Conservation (phyloP, 2,797 vertebrate genomes). For the Falco naumanni region DNA sequence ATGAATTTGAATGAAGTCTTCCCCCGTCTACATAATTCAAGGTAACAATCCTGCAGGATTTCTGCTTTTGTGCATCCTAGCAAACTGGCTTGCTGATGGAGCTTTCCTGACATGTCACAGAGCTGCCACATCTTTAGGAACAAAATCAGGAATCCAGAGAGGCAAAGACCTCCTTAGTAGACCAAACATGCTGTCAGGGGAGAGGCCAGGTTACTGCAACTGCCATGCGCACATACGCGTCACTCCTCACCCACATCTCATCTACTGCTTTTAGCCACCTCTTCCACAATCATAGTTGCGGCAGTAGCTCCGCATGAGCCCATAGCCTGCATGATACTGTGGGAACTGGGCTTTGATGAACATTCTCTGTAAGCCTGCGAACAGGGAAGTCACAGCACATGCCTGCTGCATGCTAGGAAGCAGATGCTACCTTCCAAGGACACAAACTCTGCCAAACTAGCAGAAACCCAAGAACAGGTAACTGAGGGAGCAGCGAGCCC, state of each 20-base stretch:
- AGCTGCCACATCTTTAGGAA: neutral
- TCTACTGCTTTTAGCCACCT: neutral
- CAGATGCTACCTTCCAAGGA: neutral
- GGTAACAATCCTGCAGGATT: neutral
- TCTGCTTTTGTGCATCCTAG: neutral
- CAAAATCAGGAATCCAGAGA: neutral
- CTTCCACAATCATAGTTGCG: fast-evolving
- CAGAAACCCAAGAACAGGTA: neutral
- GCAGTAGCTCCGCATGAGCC: neutral
- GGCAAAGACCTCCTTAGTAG: neutral
- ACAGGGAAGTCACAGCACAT: fast-evolving
- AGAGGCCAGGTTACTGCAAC: neutral
- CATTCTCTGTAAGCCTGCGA: neutral
- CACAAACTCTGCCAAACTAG: neutral
- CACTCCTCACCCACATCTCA: neutral
- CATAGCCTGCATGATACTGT: fast-evolving
- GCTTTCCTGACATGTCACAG: neutral
- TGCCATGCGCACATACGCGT: neutral
- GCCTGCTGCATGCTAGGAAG: neutral
- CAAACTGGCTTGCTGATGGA: neutral
- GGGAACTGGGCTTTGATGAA: neutral
- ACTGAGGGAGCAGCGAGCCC: neutral
- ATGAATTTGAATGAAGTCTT: neutral
- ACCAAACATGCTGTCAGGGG: fast-evolving
- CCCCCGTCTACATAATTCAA: neutral